Evolutionary conservation across 2,113 vertebrate species (phyloP), one percentile per base, ranked within the genome.

Genomic region (Ailurus styani): DNA sequence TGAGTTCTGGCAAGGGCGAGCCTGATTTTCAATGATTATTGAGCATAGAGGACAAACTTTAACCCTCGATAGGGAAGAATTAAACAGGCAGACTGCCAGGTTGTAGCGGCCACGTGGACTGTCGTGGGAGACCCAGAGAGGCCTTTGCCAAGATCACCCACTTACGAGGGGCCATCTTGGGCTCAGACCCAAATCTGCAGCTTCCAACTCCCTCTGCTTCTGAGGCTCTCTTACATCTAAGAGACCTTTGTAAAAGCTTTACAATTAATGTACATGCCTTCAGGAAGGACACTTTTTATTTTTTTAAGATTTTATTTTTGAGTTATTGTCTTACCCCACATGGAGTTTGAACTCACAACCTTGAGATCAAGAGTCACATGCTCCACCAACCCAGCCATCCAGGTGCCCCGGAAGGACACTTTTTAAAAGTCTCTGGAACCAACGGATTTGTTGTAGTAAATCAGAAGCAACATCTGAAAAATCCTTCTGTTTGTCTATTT

Each of bases 391-490:
- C n/a, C 4, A 37, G 18, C n/a, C n/a, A 66, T 12, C 15, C 64
- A 66, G 64, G 31, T 17, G 31, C 31, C 3, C 31, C 62, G 55
- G 50, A 92, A 94, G 85, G 37, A 27, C n/a, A 12, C 90, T 57
- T 62, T 78, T 37, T 1, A 25, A 17, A 92, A 40, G n/a, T 68
- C 47, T 72, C 70, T 75, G 79, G 68, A 86, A 89, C 66, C 72
- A 60, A 84, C 42, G 4, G 14, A 47, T 86, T 90, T 94, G 40
- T 90, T 82, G 47, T 64, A 83, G 81, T 81, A 95, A 70, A 64
- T 82, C 31, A 96, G 81, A 93, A 87, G 73, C 64, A 64, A 83
- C 89, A 90, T 78, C 64, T 90, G 79, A 77, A 90, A 92, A 77
- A 18, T 5, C 62, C 79, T 68, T 82, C 73, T 87, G 55, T 70